Percentiles rank a stretch among this genome's conserved stretches.
These are phyloP conservation scores for Phalacrocorax aristotelis DNA, from an alignment of 2,113 vertebrate genomes.

Conservation along the genomic window DNA sequence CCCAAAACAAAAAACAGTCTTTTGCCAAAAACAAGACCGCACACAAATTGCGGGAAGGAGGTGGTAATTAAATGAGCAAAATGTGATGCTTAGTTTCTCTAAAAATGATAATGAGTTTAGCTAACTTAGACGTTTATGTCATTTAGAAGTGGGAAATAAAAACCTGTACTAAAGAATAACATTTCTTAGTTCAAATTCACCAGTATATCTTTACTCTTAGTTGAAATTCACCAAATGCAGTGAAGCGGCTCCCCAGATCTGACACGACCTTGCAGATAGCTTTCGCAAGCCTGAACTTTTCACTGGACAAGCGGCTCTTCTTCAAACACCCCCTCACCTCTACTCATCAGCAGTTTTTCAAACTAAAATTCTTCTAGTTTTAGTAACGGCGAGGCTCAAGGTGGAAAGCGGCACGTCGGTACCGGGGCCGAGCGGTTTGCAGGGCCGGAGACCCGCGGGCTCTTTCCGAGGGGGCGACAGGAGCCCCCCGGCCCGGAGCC, in stretches of 20 bases:
- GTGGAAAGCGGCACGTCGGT: fast-evolving
- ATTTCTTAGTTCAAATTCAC: neutral
- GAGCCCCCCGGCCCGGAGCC: fast-evolving
- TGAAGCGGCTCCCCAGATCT: neutral
- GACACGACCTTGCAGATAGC: neutral
- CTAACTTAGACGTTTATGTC: neutral
- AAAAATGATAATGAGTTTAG: neutral
- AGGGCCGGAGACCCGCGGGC: neutral
- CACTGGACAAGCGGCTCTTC: fast-evolving
- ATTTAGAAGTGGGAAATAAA: neutral
- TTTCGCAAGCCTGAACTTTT: neutral
- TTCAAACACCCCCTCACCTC: neutral
- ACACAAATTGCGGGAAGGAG: neutral
- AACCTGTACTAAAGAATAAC: neutral
- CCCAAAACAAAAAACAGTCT: neutral
- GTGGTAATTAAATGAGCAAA: neutral
- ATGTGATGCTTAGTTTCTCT: neutral
- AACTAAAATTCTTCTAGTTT: neutral
- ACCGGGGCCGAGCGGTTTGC: fast-evolving
- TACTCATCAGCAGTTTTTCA: neutral
- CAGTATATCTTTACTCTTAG: fast-evolving
- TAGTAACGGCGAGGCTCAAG: neutral
- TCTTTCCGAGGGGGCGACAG: too few species aligned
- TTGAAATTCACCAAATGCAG: neutral
- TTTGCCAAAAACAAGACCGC: neutral